Conservation (phyloP, 2,113 vertebrate species). For the Neogobius melanostomus region DNA sequence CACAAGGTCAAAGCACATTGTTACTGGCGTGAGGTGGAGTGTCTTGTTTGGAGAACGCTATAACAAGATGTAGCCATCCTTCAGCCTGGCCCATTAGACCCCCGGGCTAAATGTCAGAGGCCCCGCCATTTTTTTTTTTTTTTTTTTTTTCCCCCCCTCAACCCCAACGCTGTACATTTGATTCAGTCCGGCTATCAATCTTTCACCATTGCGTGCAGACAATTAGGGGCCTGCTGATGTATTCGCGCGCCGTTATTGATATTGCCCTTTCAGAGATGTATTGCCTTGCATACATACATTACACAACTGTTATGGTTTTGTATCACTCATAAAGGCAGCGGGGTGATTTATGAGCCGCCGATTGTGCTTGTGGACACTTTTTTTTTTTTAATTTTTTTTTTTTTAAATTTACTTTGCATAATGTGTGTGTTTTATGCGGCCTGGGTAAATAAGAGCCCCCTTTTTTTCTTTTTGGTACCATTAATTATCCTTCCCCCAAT, state of each 20-base stretch:
- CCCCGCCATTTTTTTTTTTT: constrained; percentile 22
- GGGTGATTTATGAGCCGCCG: constrained; percentile 36
- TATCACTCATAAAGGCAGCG: constrained; percentile 12
- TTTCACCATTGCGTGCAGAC: constrained; percentile 46
- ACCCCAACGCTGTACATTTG: constrained; percentile 31
- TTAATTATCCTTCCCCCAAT: constrained; percentile 40
- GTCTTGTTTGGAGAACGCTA: constrained; percentile 49
- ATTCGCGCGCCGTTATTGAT: constrained; percentile 52
- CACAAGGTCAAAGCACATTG: constrained; percentile 61
- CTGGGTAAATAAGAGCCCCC: constrained; percentile 27
- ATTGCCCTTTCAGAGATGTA: constrained; percentile 53
- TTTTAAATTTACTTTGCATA: constrained; percentile 14
- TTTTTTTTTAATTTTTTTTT: neutral
- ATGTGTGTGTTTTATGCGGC: constrained; percentile 30
- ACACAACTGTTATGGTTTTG: constrained; percentile 27
- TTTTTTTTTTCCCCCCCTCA: too few species aligned
- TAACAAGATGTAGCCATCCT: constrained; percentile 54
- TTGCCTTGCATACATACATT: constrained; percentile 32
- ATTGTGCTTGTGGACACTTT: constrained; percentile 10
- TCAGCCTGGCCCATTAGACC: constrained; percentile 43
- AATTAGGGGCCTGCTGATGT: constrained; percentile 59
- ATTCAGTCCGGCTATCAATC: constrained; percentile 49
- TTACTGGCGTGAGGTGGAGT: constrained; percentile 54
- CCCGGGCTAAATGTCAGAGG: constrained; percentile 60
- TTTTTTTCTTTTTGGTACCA: constrained; percentile 18